Conservation (phyloP, 2,113 vertebrate species). For the Triplophysa rosa region DNA sequence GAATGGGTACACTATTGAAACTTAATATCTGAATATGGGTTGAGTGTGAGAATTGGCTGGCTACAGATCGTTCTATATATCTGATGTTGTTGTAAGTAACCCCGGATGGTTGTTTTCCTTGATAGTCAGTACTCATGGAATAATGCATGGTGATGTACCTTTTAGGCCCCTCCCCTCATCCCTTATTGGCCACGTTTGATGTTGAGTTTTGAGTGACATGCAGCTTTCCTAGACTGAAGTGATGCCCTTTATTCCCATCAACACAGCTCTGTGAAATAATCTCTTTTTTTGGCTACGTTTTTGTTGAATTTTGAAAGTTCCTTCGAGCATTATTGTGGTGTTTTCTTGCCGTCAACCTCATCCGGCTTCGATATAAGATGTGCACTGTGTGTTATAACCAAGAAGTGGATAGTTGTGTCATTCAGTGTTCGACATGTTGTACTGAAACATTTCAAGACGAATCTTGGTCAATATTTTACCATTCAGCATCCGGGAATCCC, state of each 20-base stretch:
- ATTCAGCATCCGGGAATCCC: constrained; percentile 15
- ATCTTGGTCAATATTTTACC: neutral
- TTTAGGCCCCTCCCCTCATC: neutral
- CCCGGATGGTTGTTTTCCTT: neutral
- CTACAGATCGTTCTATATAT: neutral
- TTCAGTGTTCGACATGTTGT: constrained; percentile 79
- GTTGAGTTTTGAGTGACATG: constrained; percentile 73
- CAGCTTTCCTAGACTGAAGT: constrained; percentile 56
- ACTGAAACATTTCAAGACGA: constrained; percentile 73
- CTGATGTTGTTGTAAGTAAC: neutral
- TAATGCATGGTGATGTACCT: constrained; percentile 59
- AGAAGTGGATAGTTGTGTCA: constrained; percentile 56
- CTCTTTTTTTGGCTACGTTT: constrained; percentile 65
- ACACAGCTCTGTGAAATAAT: constrained; percentile 51
- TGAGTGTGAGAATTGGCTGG: neutral
- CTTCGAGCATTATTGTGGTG: constrained; percentile 67
- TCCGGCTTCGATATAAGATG: constrained; percentile 66
- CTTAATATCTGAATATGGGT: neutral
- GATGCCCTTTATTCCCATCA: constrained; percentile 21
- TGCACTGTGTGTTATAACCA: constrained; percentile 67
- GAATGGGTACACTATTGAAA: neutral
- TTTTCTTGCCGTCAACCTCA: constrained; percentile 66
- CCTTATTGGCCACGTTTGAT: constrained; percentile 66
- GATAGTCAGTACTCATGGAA: constrained; percentile 40
- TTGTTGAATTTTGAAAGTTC: constrained; percentile 69